A percentile compares a stretch with the other conserved stretches of the same genome.
These are phyloP conservation scores for Xiphophorus couchianus DNA, from an alignment of 2,113 vertebrate species.

Conservation along the genomic window DNA sequence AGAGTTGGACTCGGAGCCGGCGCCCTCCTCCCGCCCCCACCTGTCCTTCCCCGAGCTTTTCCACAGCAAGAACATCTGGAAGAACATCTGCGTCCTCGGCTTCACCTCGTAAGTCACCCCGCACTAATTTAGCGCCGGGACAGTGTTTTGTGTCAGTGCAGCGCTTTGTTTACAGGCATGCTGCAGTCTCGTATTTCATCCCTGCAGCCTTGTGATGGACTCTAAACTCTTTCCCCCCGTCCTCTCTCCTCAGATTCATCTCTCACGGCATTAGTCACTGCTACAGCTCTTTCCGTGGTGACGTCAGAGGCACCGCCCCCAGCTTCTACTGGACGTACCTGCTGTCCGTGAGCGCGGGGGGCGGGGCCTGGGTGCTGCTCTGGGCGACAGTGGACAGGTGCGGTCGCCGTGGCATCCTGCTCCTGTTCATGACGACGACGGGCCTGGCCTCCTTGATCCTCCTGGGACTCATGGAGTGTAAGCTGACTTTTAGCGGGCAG, in stretches of 20 bases:
- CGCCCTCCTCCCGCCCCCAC: slow-evolving; percentile 70
- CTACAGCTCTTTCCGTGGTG: slow-evolving; percentile 86
- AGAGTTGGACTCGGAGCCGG: slow-evolving; percentile 85
- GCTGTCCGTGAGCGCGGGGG: slow-evolving; percentile 85
- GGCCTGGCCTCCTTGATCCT: slow-evolving; percentile 88
- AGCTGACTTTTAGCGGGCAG: slow-evolving; percentile 54
- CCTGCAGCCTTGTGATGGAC: not conserved
- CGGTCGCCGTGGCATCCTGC: slow-evolving; percentile 88
- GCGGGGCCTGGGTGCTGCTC: slow-evolving; percentile 86
- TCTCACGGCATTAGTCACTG: slow-evolving; percentile 90
- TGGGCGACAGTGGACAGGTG: slow-evolving; percentile 86
- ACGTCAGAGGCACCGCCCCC: slow-evolving; percentile 79
- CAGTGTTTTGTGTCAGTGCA: not conserved
- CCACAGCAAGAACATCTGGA: slow-evolving; percentile 91
- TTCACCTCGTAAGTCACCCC: slow-evolving; percentile 88
- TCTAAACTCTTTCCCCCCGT: slow-evolving; percentile 16
- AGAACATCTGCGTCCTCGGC: slow-evolving; percentile 89
- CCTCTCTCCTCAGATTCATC: slow-evolving; percentile 81
- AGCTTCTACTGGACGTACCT: slow-evolving; percentile 89
- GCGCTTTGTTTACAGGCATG: slow-evolving; percentile 8
- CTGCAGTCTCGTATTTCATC: slow-evolving; percentile 13
- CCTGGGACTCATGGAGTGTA: slow-evolving; percentile 89
- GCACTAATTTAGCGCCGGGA: not conserved
- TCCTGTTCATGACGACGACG: slow-evolving; percentile 87
- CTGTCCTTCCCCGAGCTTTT: slow-evolving; percentile 84